A percentile compares a stretch with the other conserved stretches of the same genome.
Conservation (phyloP, 2,888 invertebrate species). For the Ceriagrion tenellum region DNA sequence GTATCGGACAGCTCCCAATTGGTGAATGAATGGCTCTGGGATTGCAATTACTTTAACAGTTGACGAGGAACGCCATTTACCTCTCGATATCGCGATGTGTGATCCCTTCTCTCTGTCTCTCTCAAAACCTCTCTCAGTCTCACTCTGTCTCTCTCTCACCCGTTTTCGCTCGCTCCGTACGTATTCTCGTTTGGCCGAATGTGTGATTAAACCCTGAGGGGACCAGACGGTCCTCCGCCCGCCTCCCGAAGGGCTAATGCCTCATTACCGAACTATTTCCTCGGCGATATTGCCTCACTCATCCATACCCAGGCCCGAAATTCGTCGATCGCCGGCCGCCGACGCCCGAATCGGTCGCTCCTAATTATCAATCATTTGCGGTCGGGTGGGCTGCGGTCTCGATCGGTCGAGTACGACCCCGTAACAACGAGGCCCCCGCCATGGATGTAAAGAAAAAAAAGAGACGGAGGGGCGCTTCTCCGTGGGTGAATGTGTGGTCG, state of each 20-base stretch:
- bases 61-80: neutral
- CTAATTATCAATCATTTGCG: constrained; percentile 66
- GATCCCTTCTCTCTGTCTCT: neutral
- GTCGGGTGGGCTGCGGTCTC: constrained; percentile 31
- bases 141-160: neutral
- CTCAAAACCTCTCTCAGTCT: neutral
- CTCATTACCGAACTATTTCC: constrained; percentile 65
- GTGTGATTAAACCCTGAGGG: constrained; percentile 62
- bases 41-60: constrained; percentile 16
- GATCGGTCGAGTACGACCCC: neutral
- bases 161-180: neutral
- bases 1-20: neutral
- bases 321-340: constrained; percentile 26
- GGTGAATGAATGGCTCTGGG: neutral
- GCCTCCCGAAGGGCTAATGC: constrained; percentile 39
- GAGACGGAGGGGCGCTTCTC: neutral
- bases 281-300: constrained; percentile 61
- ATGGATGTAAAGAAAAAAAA: neutral
- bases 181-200: constrained; percentile 32
- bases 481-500: neutral
- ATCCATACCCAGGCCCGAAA: neutral
- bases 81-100: neutral
- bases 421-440: neutral
- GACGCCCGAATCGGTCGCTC: constrained; percentile 52
- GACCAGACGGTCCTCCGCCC: neutral